phyloP scores from a whole-genome alignment of 2,113 vertebrate genomes.

The Monopterus albus region DNA sequence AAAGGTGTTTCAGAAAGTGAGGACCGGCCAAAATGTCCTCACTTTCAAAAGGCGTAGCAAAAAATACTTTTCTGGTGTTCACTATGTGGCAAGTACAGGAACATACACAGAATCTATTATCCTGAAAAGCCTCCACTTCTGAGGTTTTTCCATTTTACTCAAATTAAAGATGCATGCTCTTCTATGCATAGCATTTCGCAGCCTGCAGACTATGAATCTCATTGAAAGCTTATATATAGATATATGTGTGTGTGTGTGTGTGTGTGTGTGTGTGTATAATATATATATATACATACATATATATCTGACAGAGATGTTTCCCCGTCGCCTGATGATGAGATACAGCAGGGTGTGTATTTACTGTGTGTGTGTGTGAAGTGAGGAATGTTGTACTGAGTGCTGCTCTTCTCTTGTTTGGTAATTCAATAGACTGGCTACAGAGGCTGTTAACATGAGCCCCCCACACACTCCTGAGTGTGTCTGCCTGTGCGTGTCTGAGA shows the following conservation, averaged over 20 bases:
- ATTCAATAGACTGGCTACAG: constrained; percentile 36
- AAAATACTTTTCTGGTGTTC: no score
- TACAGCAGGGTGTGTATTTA: constrained; percentile 12
- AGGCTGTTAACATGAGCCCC: constrained; percentile 21
- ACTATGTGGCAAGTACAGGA: no score
- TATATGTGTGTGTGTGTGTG: no score
- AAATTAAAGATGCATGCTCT: constrained; percentile 48
- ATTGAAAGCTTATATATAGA: no score
- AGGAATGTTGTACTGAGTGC: constrained; percentile 20
- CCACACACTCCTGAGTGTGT: constrained; percentile 7
- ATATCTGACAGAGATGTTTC: constrained; percentile 26
- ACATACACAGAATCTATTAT: constrained; percentile 1
- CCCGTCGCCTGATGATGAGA: background rate
- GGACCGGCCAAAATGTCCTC: no score
- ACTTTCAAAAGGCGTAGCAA: no score
- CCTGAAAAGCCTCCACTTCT: constrained; percentile 28
- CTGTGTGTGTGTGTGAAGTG: constrained; percentile 1
- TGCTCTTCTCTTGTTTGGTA: constrained; percentile 21
- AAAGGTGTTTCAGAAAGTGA: no score
- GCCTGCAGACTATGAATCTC: constrained; percentile 26
- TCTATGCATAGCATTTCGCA: constrained; percentile 8
- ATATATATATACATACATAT: constrained; percentile 20
- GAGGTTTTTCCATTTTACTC: constrained; percentile 40
- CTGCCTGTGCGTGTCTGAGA: constrained; percentile 8
- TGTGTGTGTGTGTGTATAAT: no score